Percentiles rank a stretch among this genome's conserved stretches.
Evolutionary conservation across 2,797 vertebrate genomes (phyloP).

Genomic region (Carcharodon carcharias): DNA sequence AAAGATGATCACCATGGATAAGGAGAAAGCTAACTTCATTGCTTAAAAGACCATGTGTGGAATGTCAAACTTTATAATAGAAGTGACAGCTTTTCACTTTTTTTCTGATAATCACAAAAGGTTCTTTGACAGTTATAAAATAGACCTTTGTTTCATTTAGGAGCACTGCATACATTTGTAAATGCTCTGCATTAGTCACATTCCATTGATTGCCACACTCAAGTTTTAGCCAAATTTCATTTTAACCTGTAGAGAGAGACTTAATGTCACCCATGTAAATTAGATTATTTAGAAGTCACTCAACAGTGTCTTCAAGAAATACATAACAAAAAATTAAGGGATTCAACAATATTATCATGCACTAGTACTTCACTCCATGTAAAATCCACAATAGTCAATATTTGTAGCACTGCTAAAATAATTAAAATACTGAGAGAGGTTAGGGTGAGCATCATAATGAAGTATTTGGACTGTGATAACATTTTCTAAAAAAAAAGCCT

Average conservation of each 20-base stretch:
- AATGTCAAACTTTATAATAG: conserved; percentile 89
- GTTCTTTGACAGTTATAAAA: conserved; percentile 92
- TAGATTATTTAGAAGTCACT: conserved; percentile 15
- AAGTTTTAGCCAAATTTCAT: conserved; percentile 61
- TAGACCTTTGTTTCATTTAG: conserved; percentile 74
- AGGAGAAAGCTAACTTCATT: conserved; percentile 58
- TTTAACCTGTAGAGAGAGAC: conserved; percentile 38
- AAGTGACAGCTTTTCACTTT: conserved; percentile 70
- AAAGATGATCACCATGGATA: conserved; percentile 37
- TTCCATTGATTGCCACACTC: conserved; percentile 74
- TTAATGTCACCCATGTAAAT: conserved; percentile 41
- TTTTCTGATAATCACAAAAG: conserved; percentile 69
- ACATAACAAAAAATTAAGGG: too few species aligned
- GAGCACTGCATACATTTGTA: conserved; percentile 90
- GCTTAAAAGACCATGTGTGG: conserved; percentile 71
- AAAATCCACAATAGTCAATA: not conserved
- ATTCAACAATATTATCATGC: not conserved
- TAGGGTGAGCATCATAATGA: not conserved
- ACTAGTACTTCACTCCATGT: not conserved
- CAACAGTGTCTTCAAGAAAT: not conserved
- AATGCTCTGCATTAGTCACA: conserved; percentile 86
- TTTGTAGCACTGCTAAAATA: not conserved
- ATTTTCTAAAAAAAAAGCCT: not conserved
- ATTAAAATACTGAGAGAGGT: not conserved
- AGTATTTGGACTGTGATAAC: not conserved